Percentiles rank a stretch among this genome's conserved stretches.
These are phyloP conservation scores for Pheosia tremula DNA, from an alignment of 2,888 invertebrate genomes.

Conservation along the genomic window DNA sequence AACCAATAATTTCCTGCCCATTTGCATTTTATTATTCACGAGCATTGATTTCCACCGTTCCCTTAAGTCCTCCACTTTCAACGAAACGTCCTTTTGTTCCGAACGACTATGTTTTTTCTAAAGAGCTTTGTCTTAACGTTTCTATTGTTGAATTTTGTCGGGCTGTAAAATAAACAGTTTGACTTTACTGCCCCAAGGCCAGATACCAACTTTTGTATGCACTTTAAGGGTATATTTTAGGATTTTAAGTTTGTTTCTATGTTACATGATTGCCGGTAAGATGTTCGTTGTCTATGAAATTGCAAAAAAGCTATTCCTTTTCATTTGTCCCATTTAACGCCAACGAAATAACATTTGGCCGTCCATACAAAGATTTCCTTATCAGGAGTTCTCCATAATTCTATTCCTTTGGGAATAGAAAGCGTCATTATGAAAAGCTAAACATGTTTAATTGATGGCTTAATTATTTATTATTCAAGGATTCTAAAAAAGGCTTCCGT, in stretches of 20 bases:
- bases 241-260: constrained; percentile 27
- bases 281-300: neutral
- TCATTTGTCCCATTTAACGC: neutral
- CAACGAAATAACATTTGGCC: no score
- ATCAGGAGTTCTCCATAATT: no score
- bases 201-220: constrained; percentile 52
- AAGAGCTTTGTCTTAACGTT: constrained; percentile 71
- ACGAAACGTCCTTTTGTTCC: constrained; percentile 74
- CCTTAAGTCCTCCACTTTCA: constrained; percentile 56
- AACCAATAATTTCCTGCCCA: constrained; percentile 35
- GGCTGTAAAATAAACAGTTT: constrained; percentile 74
- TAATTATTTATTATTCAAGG: no score
- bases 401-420: no score
- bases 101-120: constrained; percentile 67
- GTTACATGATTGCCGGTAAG: constrained; percentile 6
- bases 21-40: constrained; percentile 63
- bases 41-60: constrained; percentile 66
- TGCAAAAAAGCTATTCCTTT: neutral
- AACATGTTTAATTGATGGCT: no score
- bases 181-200: constrained; percentile 57
- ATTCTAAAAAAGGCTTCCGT: no score
- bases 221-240: constrained; percentile 48
- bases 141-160: constrained; percentile 65
- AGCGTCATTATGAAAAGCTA: no score
- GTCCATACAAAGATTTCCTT: no score